These are phyloP conservation scores for Adelognathus sp. DNA, from an alignment of 2,888 invertebrate genomes.

Conservation along the genomic window DNA sequence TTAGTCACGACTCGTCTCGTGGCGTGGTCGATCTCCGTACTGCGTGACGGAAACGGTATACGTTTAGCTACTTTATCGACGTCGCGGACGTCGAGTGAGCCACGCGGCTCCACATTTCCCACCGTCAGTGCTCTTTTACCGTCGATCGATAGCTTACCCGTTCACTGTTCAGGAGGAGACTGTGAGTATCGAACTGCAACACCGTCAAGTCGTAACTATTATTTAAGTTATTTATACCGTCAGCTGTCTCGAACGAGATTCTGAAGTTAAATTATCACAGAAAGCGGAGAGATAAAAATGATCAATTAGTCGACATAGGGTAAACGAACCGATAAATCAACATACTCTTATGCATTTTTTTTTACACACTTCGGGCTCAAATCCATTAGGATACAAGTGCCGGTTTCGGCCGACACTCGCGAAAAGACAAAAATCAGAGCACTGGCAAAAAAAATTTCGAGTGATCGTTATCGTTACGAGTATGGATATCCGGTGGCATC, in stretches of 20 bases:
- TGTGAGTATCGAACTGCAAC: neutral
- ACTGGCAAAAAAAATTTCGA: too few species aligned
- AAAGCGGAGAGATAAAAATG: neutral
- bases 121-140: neutral
- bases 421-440: too few species aligned
- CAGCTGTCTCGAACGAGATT: neutral
- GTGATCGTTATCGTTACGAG: too few species aligned
- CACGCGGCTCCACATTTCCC: conserved; percentile 3
- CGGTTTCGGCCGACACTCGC: too few species aligned
- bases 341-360: neutral
- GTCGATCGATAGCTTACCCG: neutral
- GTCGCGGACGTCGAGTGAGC: conserved; percentile 11
- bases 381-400: neutral
- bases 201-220: neutral
- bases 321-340: neutral
- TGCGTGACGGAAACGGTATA: neutral
- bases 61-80: neutral
- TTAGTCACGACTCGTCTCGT: neutral
- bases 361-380: neutral
- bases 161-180: conserved; percentile 11
- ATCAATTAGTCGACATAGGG: neutral
- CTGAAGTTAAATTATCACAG: neutral
- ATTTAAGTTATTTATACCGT: neutral
- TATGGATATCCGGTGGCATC: too few species aligned
- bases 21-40: conserved; percentile 6